These are phyloP conservation scores for Melanotaenia maccullochi DNA, from an alignment of 2,797 vertebrate genomes.

Conservation along the genomic window DNA sequence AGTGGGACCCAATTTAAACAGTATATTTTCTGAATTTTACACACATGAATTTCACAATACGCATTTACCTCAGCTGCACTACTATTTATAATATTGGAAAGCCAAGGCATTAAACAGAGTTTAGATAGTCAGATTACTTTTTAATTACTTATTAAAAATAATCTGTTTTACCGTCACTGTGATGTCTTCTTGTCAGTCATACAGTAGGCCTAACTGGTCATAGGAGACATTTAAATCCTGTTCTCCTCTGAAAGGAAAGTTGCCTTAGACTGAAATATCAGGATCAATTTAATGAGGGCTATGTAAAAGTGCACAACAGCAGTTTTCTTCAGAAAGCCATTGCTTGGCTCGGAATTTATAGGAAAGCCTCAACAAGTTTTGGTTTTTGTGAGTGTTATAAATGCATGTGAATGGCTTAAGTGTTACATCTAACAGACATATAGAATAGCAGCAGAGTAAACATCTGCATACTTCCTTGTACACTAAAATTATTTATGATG, in stretches of 20 bases:
- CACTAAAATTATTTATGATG: slow-evolving; percentile 23
- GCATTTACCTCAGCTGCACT: slow-evolving; percentile 26
- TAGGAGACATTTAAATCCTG: slow-evolving; percentile 54
- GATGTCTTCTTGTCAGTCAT: slow-evolving; percentile 57
- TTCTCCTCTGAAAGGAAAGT: slow-evolving; percentile 69
- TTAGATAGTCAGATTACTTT: slow-evolving; percentile 34
- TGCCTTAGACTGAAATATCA: slow-evolving; percentile 83
- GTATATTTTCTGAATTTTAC: slow-evolving; percentile 27
- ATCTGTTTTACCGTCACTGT: slow-evolving; percentile 63
- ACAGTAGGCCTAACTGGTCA: slow-evolving; percentile 39
- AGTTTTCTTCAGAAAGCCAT: slow-evolving; percentile 63
- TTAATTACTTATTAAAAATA: neutral
- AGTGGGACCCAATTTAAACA: neutral
- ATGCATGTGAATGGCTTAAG: slow-evolving; percentile 49
- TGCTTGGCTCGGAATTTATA: slow-evolving; percentile 57
- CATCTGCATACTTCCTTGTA: slow-evolving; percentile 5
- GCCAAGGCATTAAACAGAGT: slow-evolving; percentile 41
- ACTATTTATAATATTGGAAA: slow-evolving; percentile 23
- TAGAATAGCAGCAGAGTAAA: slow-evolving; percentile 6
- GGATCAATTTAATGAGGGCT: slow-evolving; percentile 82
- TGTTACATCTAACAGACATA: slow-evolving; percentile 28
- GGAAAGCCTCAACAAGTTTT: slow-evolving; percentile 29
- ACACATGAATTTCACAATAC: slow-evolving; percentile 14
- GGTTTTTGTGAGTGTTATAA: slow-evolving; percentile 28
- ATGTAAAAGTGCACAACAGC: slow-evolving; percentile 67